Percentiles rank a stretch among this genome's conserved stretches.
Conservation (phyloP, 2,888 invertebrate species). For the Torymus tubicola region DNA sequence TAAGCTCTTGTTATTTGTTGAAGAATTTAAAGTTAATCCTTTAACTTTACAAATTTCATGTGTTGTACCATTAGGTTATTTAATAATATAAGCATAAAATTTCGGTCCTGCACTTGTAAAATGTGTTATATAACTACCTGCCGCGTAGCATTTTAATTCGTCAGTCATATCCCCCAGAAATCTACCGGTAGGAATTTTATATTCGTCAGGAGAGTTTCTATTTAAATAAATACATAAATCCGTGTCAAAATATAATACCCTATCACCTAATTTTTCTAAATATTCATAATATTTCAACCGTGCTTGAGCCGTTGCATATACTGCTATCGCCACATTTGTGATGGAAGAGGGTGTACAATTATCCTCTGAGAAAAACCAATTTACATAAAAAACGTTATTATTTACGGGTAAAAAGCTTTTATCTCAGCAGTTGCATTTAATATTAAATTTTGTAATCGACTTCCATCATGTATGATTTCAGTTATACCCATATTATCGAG, state of each 20-base stretch:
- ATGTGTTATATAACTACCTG: no score
- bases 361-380: no score
- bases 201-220: background rate
- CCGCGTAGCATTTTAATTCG: no score
- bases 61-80: background rate
- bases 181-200: background rate
- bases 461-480: no score
- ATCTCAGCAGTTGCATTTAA: no score
- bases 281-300: background rate
- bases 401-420: no score
- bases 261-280: no score
- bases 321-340: background rate
- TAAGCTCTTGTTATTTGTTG: background rate
- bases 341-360: background rate
- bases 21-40: background rate
- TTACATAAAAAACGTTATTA: no score
- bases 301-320: constrained; percentile 1
- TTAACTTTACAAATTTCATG: no score
- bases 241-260: background rate
- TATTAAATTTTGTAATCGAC: no score
- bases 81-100: constrained; percentile 6
- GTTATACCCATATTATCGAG: no score
- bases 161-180: background rate
- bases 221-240: background rate
- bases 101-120: background rate